These are phyloP conservation scores for Ptychochromis oligacanthus DNA, from an alignment of 2,113 vertebrate genomes.

Conservation along the genomic window DNA sequence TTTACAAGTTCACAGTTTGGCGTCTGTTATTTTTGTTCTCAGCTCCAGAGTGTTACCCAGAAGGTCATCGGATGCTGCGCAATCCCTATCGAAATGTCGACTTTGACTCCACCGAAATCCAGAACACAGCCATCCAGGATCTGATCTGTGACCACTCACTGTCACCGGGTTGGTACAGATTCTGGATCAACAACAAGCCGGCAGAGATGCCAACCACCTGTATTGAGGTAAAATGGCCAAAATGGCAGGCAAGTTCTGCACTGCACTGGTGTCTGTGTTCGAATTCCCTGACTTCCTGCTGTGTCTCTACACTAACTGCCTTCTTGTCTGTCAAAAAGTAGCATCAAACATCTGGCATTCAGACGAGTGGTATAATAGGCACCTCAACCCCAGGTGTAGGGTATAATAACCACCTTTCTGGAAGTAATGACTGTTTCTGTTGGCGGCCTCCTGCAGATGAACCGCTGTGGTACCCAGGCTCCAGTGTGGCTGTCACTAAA, in stretches of 20 bases:
- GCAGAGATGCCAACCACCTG: conserved; percentile 82
- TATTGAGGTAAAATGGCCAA: conserved; percentile 72
- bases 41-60: conserved; percentile 79
- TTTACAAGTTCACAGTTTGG: background rate
- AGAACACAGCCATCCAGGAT: conserved; percentile 81
- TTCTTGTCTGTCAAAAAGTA: background rate
- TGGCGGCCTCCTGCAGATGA: conserved; percentile 76
- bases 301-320: background rate
- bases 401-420: conserved; percentile 7
- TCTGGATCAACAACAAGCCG: conserved; percentile 76
- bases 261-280: background rate
- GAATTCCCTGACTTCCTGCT: background rate
- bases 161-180: conserved; percentile 78
- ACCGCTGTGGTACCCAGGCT: conserved; percentile 87
- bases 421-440: conserved; percentile 51
- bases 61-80: conserved; percentile 65
- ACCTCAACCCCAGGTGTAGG: conserved; percentile 38
- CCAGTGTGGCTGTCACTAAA: conserved; percentile 83
- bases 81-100: conserved; percentile 73
- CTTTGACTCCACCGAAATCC: conserved; percentile 82
- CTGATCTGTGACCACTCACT: conserved; percentile 82
- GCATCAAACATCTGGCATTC: background rate
- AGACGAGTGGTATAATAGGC: conserved; percentile 14
- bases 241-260: background rate
- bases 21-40: background rate